phyloP scores from a whole-genome alignment of 2,113 vertebrate species.

The Bombycilla garrulus region DNA sequence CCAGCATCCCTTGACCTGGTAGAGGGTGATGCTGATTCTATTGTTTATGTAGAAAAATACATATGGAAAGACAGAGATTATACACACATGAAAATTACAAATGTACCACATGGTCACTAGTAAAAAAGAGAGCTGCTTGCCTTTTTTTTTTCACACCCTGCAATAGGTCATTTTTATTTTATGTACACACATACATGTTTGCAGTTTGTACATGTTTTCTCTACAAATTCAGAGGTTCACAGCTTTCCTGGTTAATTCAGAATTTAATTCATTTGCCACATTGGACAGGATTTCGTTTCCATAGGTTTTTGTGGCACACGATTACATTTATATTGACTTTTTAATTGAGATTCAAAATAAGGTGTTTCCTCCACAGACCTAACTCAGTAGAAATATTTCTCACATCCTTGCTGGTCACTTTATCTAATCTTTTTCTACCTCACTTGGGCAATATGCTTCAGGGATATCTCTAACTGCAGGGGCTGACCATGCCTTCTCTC shows the following conservation, averaged over 20 bases:
- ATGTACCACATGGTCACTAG: not conserved
- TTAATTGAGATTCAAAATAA: not conserved
- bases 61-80: not conserved
- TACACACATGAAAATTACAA: not conserved
- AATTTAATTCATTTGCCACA: not conserved
- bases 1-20: not conserved
- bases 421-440: not conserved
- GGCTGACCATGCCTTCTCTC: not conserved
- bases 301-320: not conserved
- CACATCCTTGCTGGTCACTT: not conserved
- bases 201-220: slow-evolving; percentile 16
- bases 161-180: not conserved
- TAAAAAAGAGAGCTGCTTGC: not conserved
- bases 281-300: not conserved
- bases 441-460: not conserved
- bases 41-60: not conserved
- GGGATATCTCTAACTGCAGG: not conserved
- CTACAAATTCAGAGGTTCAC: not conserved
- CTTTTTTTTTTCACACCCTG: not conserved
- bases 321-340: not conserved
- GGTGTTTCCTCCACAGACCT: not conserved
- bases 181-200: not conserved
- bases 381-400: not conserved
- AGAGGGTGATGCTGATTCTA: not conserved
- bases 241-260: not conserved